Evolutionary conservation across 1,140 invertebrate genomes (phyloP), one percentile per base, ranked within the genome.

Genomic region (Belonocnema kinseyi): DNA sequence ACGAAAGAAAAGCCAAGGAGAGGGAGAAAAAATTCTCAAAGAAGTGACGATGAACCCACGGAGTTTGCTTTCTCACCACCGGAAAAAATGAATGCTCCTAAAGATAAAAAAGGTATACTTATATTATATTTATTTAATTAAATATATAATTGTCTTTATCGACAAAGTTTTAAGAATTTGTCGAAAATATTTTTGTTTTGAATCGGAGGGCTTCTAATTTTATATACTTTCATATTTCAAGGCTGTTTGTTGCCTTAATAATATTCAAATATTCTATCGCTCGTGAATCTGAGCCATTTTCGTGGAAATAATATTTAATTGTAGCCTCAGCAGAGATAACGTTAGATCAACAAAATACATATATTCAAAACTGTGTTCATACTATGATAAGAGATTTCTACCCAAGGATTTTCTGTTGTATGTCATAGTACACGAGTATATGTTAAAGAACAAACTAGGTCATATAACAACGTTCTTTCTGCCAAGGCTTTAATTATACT

Each of bases 1-100:
- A 51, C 8, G 0, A 16, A 4, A 0, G 3, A 52, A 0, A 86
- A 80, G 73, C 3, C 77, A 5, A 86, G 75, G 19, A 80, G 81
- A 77, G 74, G 75, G 10, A 80, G 82, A 61, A 86, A 85, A 73
- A 21, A 13, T 8, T 84, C 75, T 51, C 71, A 80, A 73, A 77
- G 77, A 40, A 66, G 58, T 66, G 61, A 66, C 11, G 61, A 79
- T 51, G 66, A 85, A 26, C 61, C 72, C 19, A 53, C 81, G 8
- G 71, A 83, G 12, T 89, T 83, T 80, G 52, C 70, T 6, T 89
- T 88, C 53, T 89, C 88, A 7, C 73, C 77, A 10, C 86, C 88
- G 1, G 82, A 86, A 3, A 72, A 81, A 16, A 72, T 58, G 4
- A 51, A 72, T 2, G 77, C 81, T 33, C 73, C 26, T 46, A 66